Conservation (phyloP, 2,797 vertebrate species). For the Chromis chromis region DNA sequence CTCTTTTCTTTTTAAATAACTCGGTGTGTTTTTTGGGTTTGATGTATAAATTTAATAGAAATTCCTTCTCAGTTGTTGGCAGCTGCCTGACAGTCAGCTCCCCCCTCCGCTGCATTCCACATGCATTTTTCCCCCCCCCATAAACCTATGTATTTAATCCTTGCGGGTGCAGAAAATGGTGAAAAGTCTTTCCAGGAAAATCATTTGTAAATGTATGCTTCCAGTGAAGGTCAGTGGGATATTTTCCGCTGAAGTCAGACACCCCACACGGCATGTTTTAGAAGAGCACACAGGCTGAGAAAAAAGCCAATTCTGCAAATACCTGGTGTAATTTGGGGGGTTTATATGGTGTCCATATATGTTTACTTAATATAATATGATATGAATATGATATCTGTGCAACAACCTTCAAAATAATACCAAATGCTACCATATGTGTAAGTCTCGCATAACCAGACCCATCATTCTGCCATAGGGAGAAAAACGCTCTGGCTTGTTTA, state of each 20-base stretch:
- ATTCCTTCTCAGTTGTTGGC: background rate
- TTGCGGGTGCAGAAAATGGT: background rate
- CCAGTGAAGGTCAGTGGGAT: background rate
- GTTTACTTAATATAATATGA: background rate
- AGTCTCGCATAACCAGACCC: too few relatives aligned
- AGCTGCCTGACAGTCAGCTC: background rate
- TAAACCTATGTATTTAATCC: background rate
- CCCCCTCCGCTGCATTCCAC: background rate
- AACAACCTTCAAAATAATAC: background rate
- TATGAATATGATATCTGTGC: background rate
- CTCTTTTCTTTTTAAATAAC: background rate
- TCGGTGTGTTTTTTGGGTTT: background rate
- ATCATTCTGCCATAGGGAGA: too few relatives aligned
- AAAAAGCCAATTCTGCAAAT: background rate
- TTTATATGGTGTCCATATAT: background rate
- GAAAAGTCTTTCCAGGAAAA: background rate
- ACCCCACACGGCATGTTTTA: background rate
- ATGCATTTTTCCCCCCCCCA: background rate
- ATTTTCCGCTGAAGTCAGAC: background rate
- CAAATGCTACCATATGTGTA: too few relatives aligned
- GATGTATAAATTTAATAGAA: conserved; percentile 1
- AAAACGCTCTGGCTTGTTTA: too few relatives aligned
- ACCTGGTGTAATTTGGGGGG: background rate
- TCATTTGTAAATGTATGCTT: background rate
- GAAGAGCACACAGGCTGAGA: background rate